Evolutionary conservation across 2,888 invertebrate species (phyloP), one percentile per base, ranked within the genome.

Genomic region (Linnaemya vulpina): DNA sequence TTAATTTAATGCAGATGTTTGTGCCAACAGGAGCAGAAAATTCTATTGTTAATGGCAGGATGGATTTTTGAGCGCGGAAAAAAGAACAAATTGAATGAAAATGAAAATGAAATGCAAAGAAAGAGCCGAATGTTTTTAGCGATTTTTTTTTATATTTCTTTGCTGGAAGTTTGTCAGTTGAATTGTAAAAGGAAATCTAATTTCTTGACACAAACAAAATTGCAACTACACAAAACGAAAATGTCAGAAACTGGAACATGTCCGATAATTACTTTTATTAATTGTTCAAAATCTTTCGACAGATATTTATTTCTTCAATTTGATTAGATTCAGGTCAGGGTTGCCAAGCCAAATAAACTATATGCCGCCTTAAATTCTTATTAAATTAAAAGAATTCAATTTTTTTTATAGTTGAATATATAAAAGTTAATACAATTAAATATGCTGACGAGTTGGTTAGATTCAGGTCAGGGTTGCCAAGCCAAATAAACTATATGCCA

Each of bases 1-100:
- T 79, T 73, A 60, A 67, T 58, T 74, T 79, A n/a, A 46, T 67
- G 40, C 55, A 79, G 63, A 58, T 68, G 20, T 35, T 80, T 17
- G 5, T 40, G 49, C 35, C 30, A 74, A 60, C 25, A 10, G 17
- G 17, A 55, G 35, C 8, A 73, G 65, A 80, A 73, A 40, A 67
- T 60, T 58, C n/a, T 55, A 58, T 60, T 77, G 58, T 55, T 55
- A 53, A 25, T 43, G 15, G 30, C 49, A 35, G 7, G 30, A 43
- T 38, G 49, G n/a, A 10, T 25, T 43, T 58, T 9, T 22, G 46
- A 67, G 10, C 8, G 38, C 1, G 38, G 10, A 38, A 38, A 38
- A 38, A 38, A 38, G 1, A 5, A 49, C 10, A 25, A 60, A 68
- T 49, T 77, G 22, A 46, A 67, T 67, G 35, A 30, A 67, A 5